Percentiles rank a stretch among this genome's conserved stretches.
Conservation (phyloP, 2,113 vertebrate genomes). For the Leucosticte australis region DNA sequence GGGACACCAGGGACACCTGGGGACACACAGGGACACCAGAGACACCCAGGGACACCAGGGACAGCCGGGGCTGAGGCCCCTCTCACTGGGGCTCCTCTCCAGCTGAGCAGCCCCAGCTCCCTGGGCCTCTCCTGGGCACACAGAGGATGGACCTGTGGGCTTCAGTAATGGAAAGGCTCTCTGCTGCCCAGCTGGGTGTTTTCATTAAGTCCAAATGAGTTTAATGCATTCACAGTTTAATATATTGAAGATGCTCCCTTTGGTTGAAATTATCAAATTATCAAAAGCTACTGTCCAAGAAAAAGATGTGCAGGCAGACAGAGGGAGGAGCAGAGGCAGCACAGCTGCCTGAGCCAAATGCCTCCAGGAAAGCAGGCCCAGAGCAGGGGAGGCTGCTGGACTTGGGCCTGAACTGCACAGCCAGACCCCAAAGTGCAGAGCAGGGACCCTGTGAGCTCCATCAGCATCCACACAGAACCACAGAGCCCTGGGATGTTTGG, state of each 20-base stretch:
- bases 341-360: not conserved
- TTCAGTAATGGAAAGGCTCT: not conserved
- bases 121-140: not conserved
- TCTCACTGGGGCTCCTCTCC: not conserved
- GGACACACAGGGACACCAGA: accelerated
- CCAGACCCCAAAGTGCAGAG: not conserved
- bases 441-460: not conserved
- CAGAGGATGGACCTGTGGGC: not conserved
- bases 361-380: not conserved
- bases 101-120: not conserved
- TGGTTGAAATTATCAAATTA: not conserved
- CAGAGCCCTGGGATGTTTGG: accelerated
- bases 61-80: not conserved
- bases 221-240: not conserved
- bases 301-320: not conserved
- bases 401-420: not conserved
- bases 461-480: not conserved
- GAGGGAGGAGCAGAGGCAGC: not conserved
- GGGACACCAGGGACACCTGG: accelerated
- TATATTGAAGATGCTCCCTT: not conserved
- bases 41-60: accelerated
- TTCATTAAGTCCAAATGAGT: not conserved
- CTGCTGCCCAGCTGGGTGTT: not conserved
- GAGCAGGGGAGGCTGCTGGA: not conserved
- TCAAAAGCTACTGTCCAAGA: not conserved